Evolutionary conservation across 2,113 vertebrate genomes (phyloP), one percentile per base, ranked within the genome.

Genomic region (Geococcyx californianus): DNA sequence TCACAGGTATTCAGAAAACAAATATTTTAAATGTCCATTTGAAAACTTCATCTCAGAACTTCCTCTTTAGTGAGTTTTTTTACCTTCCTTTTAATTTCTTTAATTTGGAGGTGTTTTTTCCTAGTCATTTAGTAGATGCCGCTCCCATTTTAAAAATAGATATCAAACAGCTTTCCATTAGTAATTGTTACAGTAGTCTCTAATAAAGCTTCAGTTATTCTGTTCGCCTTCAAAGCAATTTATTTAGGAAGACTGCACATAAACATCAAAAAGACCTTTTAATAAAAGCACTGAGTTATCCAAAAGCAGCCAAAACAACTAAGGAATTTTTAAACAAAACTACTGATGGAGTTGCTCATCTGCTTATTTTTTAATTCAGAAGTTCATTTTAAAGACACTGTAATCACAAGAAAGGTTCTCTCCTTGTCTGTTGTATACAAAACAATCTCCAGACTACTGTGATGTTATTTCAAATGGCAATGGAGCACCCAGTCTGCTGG

Each of bases 141-240:
- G 2, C 25, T 14, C 11, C 28, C 31, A 45, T 51, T 84, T 89
- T 63, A 84, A 80, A 92, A 80, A 55, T 0, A 59, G 38, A 52
- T 31, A 13, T 28, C 26, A 44, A 91, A 75, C 5, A 88, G 15
- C 15, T 73, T 74, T 23, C 54, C 6, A 13, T 33, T 84, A 80
- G 20, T 58, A 86, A 74, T n/a, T 70, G 45, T 84, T 91, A 90
- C 56, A 81, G 33, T n/a, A 60, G 49, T 56, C 52, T 72, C 67
- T 85, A 93, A 80, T 60, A 93, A 89, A 94, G n/a, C 38, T 78
- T 74, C 47, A 38, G 69, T 75, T 94, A 52, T 36, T 87, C 47
- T 73, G 20, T 34, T 70, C 63, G 85, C 25, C 34, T 79, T 78
- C 70, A 93, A 82, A 93, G 42, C 34, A 63, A 67, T 72, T 93